Evolutionary conservation across 2,113 vertebrate species (phyloP).

Genomic region (Amphilophus citrinellus): DNA sequence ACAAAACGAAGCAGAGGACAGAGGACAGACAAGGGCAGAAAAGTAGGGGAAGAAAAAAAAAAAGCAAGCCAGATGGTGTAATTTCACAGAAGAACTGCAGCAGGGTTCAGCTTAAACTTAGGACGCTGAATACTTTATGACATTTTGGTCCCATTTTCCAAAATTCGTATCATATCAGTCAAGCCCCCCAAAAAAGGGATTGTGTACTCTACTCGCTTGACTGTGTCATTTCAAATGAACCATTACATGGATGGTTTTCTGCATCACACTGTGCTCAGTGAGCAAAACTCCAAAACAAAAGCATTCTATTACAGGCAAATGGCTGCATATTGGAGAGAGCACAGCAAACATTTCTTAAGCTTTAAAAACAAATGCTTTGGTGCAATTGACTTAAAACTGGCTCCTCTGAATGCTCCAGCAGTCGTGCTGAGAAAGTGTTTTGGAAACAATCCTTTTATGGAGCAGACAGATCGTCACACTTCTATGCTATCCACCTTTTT

Average conservation of each 20-base stretch:
- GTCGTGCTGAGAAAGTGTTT: conserved; percentile 40
- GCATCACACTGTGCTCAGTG: conserved; percentile 34
- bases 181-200: neutral
- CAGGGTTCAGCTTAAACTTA: neutral
- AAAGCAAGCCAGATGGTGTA: neutral
- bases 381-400: conserved; percentile 30
- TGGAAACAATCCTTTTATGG: conserved; percentile 7
- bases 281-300: conserved; percentile 37
- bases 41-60: neutral
- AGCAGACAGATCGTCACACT: conserved; percentile 26
- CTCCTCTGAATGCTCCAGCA: conserved; percentile 20
- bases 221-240: conserved; percentile 37
- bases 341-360: conserved; percentile 10
- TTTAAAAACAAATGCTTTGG: conserved; percentile 48
- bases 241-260: conserved; percentile 11
- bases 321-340: conserved; percentile 1
- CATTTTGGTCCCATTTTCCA: neutral
- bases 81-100: neutral
- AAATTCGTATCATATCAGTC: conserved; percentile 8
- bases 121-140: neutral
- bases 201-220: conserved; percentile 20
- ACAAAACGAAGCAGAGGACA: neutral
- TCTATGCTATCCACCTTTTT: neutral
- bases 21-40: neutral
- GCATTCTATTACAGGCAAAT: conserved; percentile 14